phyloP scores from a whole-genome alignment of 2,113 vertebrate species.

The Sinocyclocheilus maitianheensis region DNA sequence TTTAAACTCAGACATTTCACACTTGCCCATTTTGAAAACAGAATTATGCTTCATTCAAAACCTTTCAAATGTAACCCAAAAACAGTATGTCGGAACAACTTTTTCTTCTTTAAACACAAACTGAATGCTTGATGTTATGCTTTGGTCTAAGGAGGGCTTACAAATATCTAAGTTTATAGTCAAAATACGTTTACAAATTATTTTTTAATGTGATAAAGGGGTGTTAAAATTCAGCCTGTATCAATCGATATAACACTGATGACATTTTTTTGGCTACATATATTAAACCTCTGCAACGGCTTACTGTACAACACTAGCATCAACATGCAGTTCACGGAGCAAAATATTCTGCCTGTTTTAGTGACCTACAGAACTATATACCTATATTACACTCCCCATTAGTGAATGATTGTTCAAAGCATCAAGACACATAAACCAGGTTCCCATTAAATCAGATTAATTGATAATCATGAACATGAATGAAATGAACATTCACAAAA shows the following conservation, averaged over 20 bases:
- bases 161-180: conserved; percentile 6
- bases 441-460: conserved; percentile 41
- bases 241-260: conserved; percentile 39
- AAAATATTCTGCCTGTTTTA: conserved; percentile 35
- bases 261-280: conserved; percentile 25
- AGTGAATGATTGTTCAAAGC: conserved; percentile 54
- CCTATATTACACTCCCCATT: conserved; percentile 44
- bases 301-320: conserved; percentile 51
- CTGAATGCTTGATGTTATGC: not conserved
- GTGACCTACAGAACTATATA: conserved; percentile 40
- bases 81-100: not conserved
- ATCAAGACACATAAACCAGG: conserved; percentile 48
- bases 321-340: conserved; percentile 52
- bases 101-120: conserved; percentile 7
- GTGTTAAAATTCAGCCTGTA: conserved; percentile 33
- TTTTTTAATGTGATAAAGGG: not conserved
- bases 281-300: conserved; percentile 33
- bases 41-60: conserved; percentile 15
- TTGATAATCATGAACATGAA: conserved; percentile 49
- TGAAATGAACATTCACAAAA: conserved; percentile 25
- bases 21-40: conserved; percentile 1
- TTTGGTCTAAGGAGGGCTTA: conserved; percentile 33
- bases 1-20: not conserved
- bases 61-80: conserved; percentile 25
- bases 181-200: conserved; percentile 1